Percentiles rank a stretch among this genome's conserved stretches.
Evolutionary conservation across 1,140 invertebrate genomes (phyloP).

Genomic region (Uloborus diversus): DNA sequence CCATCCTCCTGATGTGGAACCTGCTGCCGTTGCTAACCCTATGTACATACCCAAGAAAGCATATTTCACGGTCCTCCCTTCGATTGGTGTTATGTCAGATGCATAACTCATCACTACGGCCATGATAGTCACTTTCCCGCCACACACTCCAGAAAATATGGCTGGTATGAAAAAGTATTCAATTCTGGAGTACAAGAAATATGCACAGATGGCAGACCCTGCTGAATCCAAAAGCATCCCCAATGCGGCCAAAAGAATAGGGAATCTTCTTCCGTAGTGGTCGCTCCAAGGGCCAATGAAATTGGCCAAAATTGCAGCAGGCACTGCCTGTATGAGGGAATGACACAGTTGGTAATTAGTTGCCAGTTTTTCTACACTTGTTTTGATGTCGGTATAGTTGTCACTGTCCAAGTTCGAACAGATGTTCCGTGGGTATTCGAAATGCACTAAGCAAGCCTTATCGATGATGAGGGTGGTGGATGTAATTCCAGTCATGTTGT

Average conservation of each 20-base stretch:
- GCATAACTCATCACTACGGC: conserved; percentile 34
- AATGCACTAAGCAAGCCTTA: conserved; percentile 22
- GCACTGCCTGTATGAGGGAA: conserved; percentile 8
- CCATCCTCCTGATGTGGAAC: conserved; percentile 3
- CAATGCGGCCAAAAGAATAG: background rate
- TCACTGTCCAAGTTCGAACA: background rate
- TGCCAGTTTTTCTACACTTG: conserved; percentile 6
- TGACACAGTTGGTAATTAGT: conserved; percentile 33
- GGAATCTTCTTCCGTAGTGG: conserved; percentile 26
- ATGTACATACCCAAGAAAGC: conserved; percentile 25
- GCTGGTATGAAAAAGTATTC: conserved; percentile 24
- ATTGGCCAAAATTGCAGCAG: background rate
- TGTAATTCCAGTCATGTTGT: background rate
- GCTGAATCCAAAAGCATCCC: conserved; percentile 19
- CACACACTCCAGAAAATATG: conserved; percentile 21
- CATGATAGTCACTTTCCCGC: conserved; percentile 22
- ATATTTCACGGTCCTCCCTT: conserved; percentile 28
- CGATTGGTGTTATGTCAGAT: conserved; percentile 8
- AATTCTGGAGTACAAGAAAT: background rate
- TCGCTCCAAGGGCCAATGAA: conserved; percentile 47
- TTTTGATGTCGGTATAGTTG: background rate
- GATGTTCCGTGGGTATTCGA: background rate
- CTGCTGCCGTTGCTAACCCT: conserved; percentile 7
- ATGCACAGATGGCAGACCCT: conserved; percentile 8
- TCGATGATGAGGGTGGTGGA: conserved; percentile 27